Evolutionary conservation across 2,113 vertebrate genomes (phyloP).

Genomic region (Scopus umbretta): DNA sequence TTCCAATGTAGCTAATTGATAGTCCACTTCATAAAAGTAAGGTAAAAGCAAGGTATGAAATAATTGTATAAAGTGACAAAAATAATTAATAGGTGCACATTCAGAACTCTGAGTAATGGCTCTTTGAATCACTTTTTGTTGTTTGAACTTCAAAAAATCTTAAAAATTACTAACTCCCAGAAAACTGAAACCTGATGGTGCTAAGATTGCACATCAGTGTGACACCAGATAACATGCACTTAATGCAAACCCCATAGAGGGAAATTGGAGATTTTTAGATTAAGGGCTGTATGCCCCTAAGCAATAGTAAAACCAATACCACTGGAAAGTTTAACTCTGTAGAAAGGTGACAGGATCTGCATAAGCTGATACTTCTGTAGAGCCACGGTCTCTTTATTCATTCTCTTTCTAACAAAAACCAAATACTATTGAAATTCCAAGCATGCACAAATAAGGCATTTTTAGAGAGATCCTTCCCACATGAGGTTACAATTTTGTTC

Average conservation of each 20-base stretch:
- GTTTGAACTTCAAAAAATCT: not conserved
- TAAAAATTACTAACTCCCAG: not conserved
- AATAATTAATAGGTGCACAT: not conserved
- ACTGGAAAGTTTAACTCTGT: not conserved
- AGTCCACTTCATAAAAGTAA: not conserved
- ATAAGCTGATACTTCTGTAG: not conserved
- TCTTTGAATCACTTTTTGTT: not conserved
- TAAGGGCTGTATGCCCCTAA: not conserved
- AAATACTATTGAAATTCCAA: not conserved
- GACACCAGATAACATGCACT: not conserved
- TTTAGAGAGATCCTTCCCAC: not conserved
- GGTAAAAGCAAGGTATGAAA: not conserved
- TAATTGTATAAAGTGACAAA: not conserved
- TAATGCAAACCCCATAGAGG: no score
- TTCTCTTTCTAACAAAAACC: not conserved
- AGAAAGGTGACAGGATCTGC: not conserved
- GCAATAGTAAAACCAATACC: not conserved
- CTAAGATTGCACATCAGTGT: not conserved
- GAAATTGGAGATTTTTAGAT: no score
- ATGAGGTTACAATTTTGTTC: not conserved
- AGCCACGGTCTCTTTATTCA: not conserved
- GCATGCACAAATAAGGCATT: not conserved
- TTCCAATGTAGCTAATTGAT: not conserved
- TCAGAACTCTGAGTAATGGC: not conserved
- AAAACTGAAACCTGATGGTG: not conserved